These are phyloP conservation scores for Apoda limacodes DNA, from an alignment of 2,888 invertebrate genomes.

Conservation along the genomic window DNA sequence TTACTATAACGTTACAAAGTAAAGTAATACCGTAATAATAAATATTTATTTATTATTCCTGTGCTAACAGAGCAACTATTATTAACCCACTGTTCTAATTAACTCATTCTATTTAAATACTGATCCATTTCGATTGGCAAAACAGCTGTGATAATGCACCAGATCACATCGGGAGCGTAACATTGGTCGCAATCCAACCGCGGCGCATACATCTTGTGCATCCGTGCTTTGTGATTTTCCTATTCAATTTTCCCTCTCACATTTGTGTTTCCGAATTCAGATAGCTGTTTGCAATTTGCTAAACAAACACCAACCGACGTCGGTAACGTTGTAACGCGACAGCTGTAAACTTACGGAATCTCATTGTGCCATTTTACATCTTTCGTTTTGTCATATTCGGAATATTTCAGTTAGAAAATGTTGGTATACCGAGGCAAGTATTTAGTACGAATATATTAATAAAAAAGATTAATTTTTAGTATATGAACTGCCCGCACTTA, in stretches of 20 bases:
- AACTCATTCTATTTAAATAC: no score
- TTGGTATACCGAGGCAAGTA: conserved; percentile 35
- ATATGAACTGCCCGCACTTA: conserved; percentile 15
- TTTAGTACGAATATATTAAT: conserved; percentile 22
- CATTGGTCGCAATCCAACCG: neutral
- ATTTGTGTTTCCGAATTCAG: neutral
- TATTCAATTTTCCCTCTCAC: no score
- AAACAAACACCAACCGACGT: neutral
- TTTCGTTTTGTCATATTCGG: conserved; percentile 34
- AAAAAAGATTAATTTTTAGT: conserved; percentile 22
- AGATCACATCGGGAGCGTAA: neutral
- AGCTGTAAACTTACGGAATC: conserved; percentile 35
- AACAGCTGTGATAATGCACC: neutral
- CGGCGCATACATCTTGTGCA: neutral
- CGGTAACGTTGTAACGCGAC: conserved; percentile 36
- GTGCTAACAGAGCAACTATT: no score
- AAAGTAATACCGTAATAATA: no score
- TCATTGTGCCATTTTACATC: conserved; percentile 38
- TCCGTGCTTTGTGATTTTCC: neutral
- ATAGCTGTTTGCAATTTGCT: neutral
- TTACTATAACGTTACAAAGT: no score
- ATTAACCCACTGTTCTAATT: no score
- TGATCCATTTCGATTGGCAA: no score
- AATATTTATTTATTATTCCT: no score
- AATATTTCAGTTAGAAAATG: conserved; percentile 34